Percentiles rank a stretch among this genome's conserved stretches.
phyloP scores from a whole-genome alignment of 2,888 invertebrate genomes.

The Colostygia pectinataria region DNA sequence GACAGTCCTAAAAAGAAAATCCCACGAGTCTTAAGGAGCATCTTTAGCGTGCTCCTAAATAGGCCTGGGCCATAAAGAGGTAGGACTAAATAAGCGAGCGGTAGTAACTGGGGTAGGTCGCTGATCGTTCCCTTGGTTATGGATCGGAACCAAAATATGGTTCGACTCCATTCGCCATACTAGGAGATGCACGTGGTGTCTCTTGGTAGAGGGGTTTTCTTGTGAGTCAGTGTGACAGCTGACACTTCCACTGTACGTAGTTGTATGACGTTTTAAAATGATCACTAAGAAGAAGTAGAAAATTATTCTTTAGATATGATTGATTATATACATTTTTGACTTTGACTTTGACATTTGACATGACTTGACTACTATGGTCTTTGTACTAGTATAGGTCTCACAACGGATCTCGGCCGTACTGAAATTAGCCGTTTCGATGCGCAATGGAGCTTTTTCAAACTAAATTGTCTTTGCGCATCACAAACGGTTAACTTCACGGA shows the following conservation, averaged over 20 bases:
- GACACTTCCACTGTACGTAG: not conserved
- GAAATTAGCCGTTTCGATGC: too few species aligned
- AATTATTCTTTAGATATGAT: too few species aligned
- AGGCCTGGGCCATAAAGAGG: constrained; percentile 61
- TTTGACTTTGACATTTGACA: too few species aligned
- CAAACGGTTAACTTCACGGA: too few species aligned
- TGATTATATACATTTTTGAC: too few species aligned
- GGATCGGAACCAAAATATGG: constrained; percentile 77
- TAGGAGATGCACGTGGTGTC: constrained; percentile 71
- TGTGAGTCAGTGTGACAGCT: constrained; percentile 30
- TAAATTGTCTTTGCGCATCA: too few species aligned
- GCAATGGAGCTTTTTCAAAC: too few species aligned
- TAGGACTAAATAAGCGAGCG: constrained; percentile 57
- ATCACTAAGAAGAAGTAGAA: too few species aligned
- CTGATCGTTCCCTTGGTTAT: constrained; percentile 61
- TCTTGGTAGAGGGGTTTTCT: constrained; percentile 51
- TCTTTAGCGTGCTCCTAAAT: constrained; percentile 61
- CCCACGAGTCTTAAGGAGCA: constrained; percentile 58
- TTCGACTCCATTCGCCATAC: constrained; percentile 43
- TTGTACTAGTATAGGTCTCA: too few species aligned
- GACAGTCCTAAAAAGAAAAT: constrained; percentile 63
- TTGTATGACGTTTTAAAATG: too few species aligned
- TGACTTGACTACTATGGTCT: too few species aligned
- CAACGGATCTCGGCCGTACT: too few species aligned
- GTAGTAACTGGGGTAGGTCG: constrained; percentile 55